Conservation (phyloP, 2,113 vertebrate genomes). For the Hymenochirus boettgeri region DNA sequence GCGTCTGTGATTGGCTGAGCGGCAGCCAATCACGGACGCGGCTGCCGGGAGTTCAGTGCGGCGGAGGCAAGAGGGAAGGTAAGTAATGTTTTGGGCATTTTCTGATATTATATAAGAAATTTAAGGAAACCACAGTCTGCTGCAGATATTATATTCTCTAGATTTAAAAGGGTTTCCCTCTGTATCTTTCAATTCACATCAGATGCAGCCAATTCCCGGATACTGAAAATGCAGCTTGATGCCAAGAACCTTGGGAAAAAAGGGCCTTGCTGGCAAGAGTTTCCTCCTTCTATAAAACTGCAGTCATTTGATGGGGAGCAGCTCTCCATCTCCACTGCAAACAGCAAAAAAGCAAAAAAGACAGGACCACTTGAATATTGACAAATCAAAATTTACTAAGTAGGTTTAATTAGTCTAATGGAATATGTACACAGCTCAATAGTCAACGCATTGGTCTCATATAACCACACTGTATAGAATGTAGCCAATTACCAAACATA, state of each 20-base stretch:
- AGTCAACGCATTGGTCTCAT: too few relatives aligned
- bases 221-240: neutral
- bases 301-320: neutral
- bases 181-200: neutral
- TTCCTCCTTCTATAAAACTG: neutral
- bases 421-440: neutral
- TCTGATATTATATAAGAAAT: too few relatives aligned
- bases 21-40: too few relatives aligned
- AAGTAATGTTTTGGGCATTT: too few relatives aligned
- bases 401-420: neutral
- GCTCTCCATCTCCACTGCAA: neutral
- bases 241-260: neutral
- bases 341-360: neutral
- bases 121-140: neutral
- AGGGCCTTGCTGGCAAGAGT: neutral
- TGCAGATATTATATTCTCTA: neutral
- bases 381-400: constrained; percentile 2
- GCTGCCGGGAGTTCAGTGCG: too few relatives aligned
- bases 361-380: neutral
- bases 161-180: neutral
- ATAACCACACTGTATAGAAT: too few relatives aligned
- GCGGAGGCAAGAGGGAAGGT: too few relatives aligned
- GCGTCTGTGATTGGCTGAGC: too few relatives aligned
- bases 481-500: too few relatives aligned
- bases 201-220: neutral